Evolutionary conservation across 2,113 vertebrate genomes (phyloP), one percentile per base, ranked within the genome.

Genomic region (Mesembrinibis cayennensis): DNA sequence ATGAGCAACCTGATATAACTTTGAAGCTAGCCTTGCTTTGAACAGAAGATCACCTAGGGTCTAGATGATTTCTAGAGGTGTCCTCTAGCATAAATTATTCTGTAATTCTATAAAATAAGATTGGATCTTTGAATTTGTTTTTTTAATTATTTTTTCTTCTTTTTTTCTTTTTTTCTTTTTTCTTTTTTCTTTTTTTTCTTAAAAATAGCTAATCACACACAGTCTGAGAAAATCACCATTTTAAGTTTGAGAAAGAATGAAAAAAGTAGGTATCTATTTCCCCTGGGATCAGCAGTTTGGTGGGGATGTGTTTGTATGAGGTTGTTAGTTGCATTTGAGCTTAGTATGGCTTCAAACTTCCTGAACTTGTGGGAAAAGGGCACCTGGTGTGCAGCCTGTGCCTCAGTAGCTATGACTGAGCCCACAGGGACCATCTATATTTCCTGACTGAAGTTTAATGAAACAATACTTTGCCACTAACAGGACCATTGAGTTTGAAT

Each of bases 371-470:
- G n/a, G 61, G 8, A 59, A 84, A 87, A 78, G 15, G 17, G 19
- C n/a, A 71, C 50, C 29, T 62, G 56, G 50, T 82, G 47, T 85
- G 19, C 47, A 74, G 38, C 25, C 38, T 78, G 47, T 38, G 23
- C 47, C 52, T 82, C 50, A 78, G 32, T 40, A 77, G 25, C 59
- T 87, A 32, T 69, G 66, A 42, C 56, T 42, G 58, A 77, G 34
- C 59, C 42, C 65, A 50, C 22, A 58, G 56, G 52, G 67, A 77
- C 83, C 25, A 87, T 20, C 63, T 81, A 19, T 83, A 58, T 95
- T 92, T 92, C 67, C 83, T 89, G 53, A 77, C 62, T 92, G 67
- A 90, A 78, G 42, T 89, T 92, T 90, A 93, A 80, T 81, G 86
- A 95, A 94, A 86, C 44, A 84, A 49, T 45, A 50, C 42, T 87